These are phyloP conservation scores for Hozukius guyotensis DNA, from an alignment of 2,797 vertebrate species.

Conservation along the genomic window DNA sequence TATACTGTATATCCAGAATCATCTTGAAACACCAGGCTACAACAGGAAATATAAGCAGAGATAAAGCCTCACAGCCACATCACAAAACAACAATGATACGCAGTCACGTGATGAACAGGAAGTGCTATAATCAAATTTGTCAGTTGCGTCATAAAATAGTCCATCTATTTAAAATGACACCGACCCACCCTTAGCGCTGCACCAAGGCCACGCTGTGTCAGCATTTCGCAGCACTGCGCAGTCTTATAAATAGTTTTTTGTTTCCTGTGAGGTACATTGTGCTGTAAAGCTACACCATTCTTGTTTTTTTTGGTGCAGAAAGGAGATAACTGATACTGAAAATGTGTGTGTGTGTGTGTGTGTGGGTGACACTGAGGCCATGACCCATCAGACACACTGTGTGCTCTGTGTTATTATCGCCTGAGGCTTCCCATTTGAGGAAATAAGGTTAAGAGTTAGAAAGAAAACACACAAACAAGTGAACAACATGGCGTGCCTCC, in stretches of 20 bases:
- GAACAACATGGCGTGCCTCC: background rate
- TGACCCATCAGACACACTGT: slow-evolving; percentile 14
- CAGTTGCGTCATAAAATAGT: slow-evolving; percentile 27
- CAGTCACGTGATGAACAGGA: slow-evolving; percentile 56
- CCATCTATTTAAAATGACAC: slow-evolving; percentile 49
- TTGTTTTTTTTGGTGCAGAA: background rate
- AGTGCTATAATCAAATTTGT: slow-evolving; percentile 55
- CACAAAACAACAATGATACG: slow-evolving; percentile 24
- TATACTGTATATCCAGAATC: background rate
- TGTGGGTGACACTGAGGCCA: background rate
- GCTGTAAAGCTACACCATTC: slow-evolving; percentile 25
- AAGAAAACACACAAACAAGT: slow-evolving; percentile 25
- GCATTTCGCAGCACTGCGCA: slow-evolving; percentile 41
- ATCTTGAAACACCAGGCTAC: background rate
- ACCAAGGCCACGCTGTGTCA: slow-evolving; percentile 58
- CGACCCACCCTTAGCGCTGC: slow-evolving; percentile 23
- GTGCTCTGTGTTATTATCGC: background rate
- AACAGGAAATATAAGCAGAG: slow-evolving; percentile 58
- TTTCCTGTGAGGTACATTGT: slow-evolving; percentile 50
- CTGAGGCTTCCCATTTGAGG: slow-evolving; percentile 23
- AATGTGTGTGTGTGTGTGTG: background rate
- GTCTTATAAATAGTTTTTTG: slow-evolving; percentile 64
- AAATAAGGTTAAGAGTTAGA: slow-evolving; percentile 20
- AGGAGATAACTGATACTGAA: background rate
- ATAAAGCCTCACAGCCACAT: slow-evolving; percentile 52